Evolutionary conservation across 2,113 vertebrate genomes (phyloP), one percentile per base, ranked within the genome.

Genomic region (Cyprinodon brontotheroides): DNA sequence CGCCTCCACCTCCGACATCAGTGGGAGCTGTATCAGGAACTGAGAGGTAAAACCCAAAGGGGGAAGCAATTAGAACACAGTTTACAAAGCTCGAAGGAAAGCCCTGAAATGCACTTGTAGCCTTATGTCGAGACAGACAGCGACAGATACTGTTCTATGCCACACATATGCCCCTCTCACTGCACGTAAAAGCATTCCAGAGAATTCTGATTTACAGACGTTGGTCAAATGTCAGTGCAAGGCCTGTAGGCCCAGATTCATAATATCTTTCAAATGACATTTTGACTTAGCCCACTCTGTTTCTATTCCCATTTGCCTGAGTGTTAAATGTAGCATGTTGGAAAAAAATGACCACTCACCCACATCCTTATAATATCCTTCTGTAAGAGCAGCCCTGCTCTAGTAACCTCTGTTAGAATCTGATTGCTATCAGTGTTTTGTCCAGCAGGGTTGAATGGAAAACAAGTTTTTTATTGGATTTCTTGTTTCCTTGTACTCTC

Each of bases 1-100:
- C 97, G 71, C 97, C 97, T 89, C 97, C 97, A 81, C 97, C 97
- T 82, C 94, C 96, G 77, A 98, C 96, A 89, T 98, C 97, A 65
- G 96, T 95, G 43, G 97, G 97, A 80, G 97, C 95, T 73, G 95
- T 94, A 89, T 98, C 97, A 0, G 97, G 97, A 91, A 93, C 97
- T 99, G 90, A 64, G 83, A 78, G 67, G 86, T 86, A 90, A 91
- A 13, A 88, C 70, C 86, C 89, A 92, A 76, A 89, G 75, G 85
- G 17, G 84, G 62, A 72, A 87, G 75, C 82, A 88, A 88, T 90
- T 87, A 92, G 81, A 80, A 70, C 40, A 61, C 78, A 84, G 83
- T 87, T 91, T 86, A 89, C 83, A 84, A 83, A 81, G 82, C 82
- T 70, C 76, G 78, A 78, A 13, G 36, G 78, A 66, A 88, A 82